phyloP scores from a whole-genome alignment of 2,797 vertebrate species.

The Lithobates pipiens region DNA sequence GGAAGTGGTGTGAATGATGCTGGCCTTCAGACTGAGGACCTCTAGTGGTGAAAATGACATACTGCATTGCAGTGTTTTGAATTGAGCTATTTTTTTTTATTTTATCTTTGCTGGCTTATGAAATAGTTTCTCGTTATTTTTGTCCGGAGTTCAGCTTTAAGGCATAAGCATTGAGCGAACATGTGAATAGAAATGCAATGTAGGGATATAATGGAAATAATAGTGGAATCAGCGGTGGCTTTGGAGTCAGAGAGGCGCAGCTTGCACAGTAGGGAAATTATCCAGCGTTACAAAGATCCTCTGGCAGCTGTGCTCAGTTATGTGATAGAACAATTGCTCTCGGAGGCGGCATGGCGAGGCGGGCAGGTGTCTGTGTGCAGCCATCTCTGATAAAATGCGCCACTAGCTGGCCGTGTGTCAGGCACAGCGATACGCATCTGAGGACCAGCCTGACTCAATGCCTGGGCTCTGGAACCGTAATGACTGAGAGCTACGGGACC shows the following conservation, averaged over 20 bases:
- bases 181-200: neutral
- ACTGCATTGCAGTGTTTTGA: too few species aligned
- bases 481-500: neutral
- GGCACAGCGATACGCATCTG: slow-evolving; percentile 10
- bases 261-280: slow-evolving; percentile 14
- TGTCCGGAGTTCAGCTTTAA: neutral
- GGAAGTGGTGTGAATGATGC: neutral
- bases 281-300: neutral
- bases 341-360: slow-evolving; percentile 1
- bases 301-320: slow-evolving; percentile 44
- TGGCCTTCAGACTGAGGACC: neutral
- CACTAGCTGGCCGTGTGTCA: slow-evolving; percentile 31
- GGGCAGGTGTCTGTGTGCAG: slow-evolving; percentile 42
- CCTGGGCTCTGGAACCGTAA: neutral
- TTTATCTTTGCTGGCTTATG: neutral
- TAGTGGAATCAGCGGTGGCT: neutral
- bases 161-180: neutral
- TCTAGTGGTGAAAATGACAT: neutral
- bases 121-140: too few species aligned
- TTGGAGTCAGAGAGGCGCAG: neutral
- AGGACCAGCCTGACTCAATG: neutral
- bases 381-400: slow-evolving; percentile 38
- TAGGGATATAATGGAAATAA: neutral
- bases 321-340: slow-evolving; percentile 36
- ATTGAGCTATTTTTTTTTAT: neutral